Base-by-base conservation (phyloP, 2,113 vertebrate genomes). In the Pseudois nayaur region DNA sequence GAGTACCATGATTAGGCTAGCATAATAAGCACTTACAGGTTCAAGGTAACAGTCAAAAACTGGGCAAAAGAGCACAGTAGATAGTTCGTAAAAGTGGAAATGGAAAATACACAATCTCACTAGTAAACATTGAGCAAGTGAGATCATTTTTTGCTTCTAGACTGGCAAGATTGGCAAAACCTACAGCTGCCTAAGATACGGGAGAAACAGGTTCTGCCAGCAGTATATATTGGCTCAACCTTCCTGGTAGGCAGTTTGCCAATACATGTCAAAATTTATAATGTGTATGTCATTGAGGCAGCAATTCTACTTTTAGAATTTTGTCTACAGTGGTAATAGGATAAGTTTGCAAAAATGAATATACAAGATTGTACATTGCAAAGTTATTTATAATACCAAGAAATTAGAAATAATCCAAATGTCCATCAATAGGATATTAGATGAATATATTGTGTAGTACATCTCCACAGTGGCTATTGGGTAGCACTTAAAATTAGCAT, bases 331-430 rank as follows among this genome's bases (percentile, higher is more conserved):
- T 87, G n/a, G 29, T 92, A 48, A 88, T 62, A 74, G 29, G 4
- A 50, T 17, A 97, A 48, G 60, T 84, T 84, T 90, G 25, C 36
- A 57, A 95, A 94, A 96, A 33, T 45, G 25, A 33, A 1, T 93
- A 17, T 87, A 64, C 2, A 71, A 48, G 15, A 59, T 97, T 93
- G 3, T 87, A 71, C 13, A 87, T 87, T 40, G 29, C 17, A 87
- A 40, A 31, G 29, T 52, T 82, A 40, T 89, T 86, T 96, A 59
- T 78, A 95, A 76, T 57, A 88, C 54, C 23, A 60, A 78, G 62
- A 86, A 89, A 25, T 92, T 36, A 94, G 29, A 92, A 96, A 88
- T 91, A 60, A 81, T 74, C n/a, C 43, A 71, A 29, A 92, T 78
- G 45, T 31, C 29, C 33, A 19, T 74, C 31, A 64, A 2, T 88